A percentile compares a stretch with the other conserved stretches of the same genome.
These are phyloP conservation scores for Parauchenoglanis punctatus DNA, from an alignment of 2,797 vertebrate genomes.

Conservation along the genomic window DNA sequence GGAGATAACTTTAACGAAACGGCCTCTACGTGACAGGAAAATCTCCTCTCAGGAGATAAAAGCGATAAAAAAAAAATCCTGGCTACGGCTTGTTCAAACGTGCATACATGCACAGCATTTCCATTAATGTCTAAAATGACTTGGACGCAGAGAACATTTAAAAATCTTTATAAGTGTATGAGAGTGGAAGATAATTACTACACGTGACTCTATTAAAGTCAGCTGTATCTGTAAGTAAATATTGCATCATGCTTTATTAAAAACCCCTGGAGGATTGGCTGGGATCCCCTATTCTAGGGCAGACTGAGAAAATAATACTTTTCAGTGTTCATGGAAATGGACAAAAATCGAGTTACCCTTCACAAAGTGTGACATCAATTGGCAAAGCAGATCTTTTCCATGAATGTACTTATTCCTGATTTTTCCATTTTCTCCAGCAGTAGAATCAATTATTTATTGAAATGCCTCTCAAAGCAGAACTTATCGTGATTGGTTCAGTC, in stretches of 20 bases:
- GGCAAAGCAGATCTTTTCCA: constrained; percentile 10
- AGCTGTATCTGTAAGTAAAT: neutral
- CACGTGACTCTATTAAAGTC: neutral
- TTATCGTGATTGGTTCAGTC: constrained; percentile 25
- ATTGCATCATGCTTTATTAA: neutral
- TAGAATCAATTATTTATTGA: neutral
- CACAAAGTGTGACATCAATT: constrained; percentile 22
- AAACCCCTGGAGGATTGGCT: neutral
- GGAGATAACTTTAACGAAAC: neutral
- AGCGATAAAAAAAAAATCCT: neutral
- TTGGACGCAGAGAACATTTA: neutral
- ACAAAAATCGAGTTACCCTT: constrained; percentile 4
- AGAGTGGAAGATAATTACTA: neutral
- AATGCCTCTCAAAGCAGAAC: constrained; percentile 18
- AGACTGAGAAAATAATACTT: neutral
- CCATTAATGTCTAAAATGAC: neutral
- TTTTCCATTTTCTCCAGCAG: constrained; percentile 15
- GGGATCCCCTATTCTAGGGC: neutral
- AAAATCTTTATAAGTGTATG: neutral
- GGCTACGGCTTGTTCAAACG: neutral
- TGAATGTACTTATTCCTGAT: constrained; percentile 26
- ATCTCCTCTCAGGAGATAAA: neutral
- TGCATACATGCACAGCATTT: neutral
- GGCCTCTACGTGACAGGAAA: constrained; percentile 2
- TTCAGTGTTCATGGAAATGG: neutral